Evolutionary conservation across 2,888 invertebrate species (phyloP), one percentile per base, ranked within the genome.

Genomic region (Tetragonula carbonaria): DNA sequence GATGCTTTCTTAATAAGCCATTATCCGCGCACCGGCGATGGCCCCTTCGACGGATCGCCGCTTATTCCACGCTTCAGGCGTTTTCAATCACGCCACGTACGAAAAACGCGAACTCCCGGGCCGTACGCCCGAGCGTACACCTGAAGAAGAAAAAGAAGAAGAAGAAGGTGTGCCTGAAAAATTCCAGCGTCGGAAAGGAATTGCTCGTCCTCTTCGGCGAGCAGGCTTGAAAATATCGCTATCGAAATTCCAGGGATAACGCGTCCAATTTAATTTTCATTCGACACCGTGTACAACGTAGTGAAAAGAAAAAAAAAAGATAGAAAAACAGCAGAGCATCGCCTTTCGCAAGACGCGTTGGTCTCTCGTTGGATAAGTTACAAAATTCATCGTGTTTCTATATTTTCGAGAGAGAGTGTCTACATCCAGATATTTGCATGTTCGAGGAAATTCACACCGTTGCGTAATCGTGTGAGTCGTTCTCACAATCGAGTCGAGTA

Each of bases 1-100:
- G 86, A 90, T 82, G 90, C 90, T 91, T 90, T 87, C 89, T 92
- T 91, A 90, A 91, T 91, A 91, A 92, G 89, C 91, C 88, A 92
- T 91, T 91, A 91, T 92, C 82, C 84, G 68, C 83, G 67, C 62
- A 62, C 65, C 45, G 78, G 78, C 76, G 88, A 90, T 87, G 87
- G 87, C 76, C 73, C 71, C 86, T 82, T 85, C 82, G 83, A 86
- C 78, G 84, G 74, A 85, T 82, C 83, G 50, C 65, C 73, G 81
- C 74, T 74, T 65, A 62, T 73, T 81, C 74, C 83, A 82, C 87
- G 78, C 87, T 74, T 59, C 63, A 67, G 51, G 65, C 73, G 79
- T 73, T 84, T 88, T 88, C 81, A 80, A 88, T 90, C 80, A 77
- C 66, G 70, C 16, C 76, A 28, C 66, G 51, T 65, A 74, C 73